Evolutionary conservation across 2,113 vertebrate genomes (phyloP), one percentile per base, ranked within the genome.

Genomic region (Nothocercus julius): DNA sequence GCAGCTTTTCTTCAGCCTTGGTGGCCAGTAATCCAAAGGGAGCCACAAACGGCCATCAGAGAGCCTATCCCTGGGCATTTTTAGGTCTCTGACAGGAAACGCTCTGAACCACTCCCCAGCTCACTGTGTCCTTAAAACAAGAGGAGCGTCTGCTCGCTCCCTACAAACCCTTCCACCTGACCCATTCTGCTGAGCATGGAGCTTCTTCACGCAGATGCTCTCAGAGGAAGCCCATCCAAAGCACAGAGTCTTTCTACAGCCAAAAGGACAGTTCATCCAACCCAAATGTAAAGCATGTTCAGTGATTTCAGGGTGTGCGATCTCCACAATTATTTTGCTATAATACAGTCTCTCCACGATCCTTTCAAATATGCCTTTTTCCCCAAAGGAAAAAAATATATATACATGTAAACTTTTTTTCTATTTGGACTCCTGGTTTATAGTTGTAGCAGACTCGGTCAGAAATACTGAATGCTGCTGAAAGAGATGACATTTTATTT

Each of bases 231-330:
- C 18, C 20, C 45, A 51, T 15, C 66, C 77, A 64, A 78, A 70
- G 24, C 17, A 89, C 53, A 22, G 51, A 84, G 1, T 4, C 34
- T 5, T 53, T 59, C 78, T 44, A 13, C 5, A 0, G 32, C 17
- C 56, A 13, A 40, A 27, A 70, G n/a, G 28, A 22, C 0, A 85
- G 69, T 38, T 82, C 66, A 34, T 1, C 9, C 49, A 49, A 14
- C 13, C 53, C 59, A 44, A 1, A 27, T 38, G 18, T 86, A 45
- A 93, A 67, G 12, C 62, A 19, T 79, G 42, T 11, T 74, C 54
- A 58, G 27, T 12, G 0, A 0, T 77, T 76, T 77, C 62, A 59
- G 1, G 2, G 4, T 30, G 30, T 77, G 38, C 27, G 14, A 76
- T 27, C 13, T 62, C 40, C 38, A 36, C 9, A 27, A 82, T 32